Evolutionary conservation across 2,113 vertebrate species (phyloP), one percentile per base, ranked within the genome.

Genomic region (Spea bombifrons): DNA sequence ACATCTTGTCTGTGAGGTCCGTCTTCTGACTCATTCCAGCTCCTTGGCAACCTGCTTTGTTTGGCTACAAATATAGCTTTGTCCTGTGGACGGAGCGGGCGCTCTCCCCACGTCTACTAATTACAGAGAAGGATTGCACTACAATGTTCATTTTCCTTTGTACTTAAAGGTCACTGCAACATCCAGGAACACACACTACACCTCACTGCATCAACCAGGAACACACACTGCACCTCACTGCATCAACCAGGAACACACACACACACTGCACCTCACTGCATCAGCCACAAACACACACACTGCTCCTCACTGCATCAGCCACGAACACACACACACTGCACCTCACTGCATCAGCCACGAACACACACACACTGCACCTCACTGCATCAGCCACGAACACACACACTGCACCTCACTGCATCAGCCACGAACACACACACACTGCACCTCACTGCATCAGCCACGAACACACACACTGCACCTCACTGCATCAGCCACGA

Each of bases 61-160:
- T 68, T 66, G 65, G 65, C 75, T 76, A 76, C 67, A 76, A 76
- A 76, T 76, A 76, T 68, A 67, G 52, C 53, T n/a, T 12, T 68
- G 50, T 68, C 75, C 65, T 76, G 75, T 76, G 64, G 64, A 76
- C 68, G 48, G 66, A 57, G 66, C 57, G 9, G 75, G 50, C 46
- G 63, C 57, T 52, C 45, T 48, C 48, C 8, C 46, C 53, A 55
- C 9, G 44, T 67, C 43, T 57, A n/a, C 44, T 76, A 76, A 76
- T 76, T 76, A 76, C 46, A 55, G 45, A 55, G 75, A n/a, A 68
- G 64, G 30, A 76, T 13, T 68, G 65, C 66, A 67, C 68, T 75
- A 75, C 73, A 7, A 12, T 45, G 63, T 75, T 44, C 43, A 66
- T 43, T 50, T 47, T 68, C 55, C 47, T 47, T 4, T 16, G 12